Percentiles rank a stretch among this genome's conserved stretches.
These are phyloP conservation scores for Notarius quadriscutis DNA, from an alignment of 2,113 vertebrate genomes.

Conservation along the genomic window DNA sequence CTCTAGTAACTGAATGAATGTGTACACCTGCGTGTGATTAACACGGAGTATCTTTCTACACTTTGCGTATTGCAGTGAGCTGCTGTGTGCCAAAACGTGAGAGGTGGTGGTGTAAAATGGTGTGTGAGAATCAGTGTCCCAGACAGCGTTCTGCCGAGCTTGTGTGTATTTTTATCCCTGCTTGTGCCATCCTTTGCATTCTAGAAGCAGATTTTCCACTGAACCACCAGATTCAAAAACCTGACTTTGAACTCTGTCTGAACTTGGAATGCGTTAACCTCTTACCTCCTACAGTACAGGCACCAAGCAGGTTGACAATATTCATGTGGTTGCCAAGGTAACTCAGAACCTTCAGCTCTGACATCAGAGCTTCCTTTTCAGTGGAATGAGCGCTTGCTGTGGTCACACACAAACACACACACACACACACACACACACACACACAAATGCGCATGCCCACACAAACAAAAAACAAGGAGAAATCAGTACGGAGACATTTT, in stretches of 20 bases:
- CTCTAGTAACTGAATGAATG: not conserved
- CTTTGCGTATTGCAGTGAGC: not conserved
- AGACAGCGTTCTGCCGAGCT: too few species aligned
- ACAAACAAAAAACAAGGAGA: not conserved
- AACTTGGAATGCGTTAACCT: not conserved
- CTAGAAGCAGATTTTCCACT: not conserved
- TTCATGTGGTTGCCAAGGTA: slow-evolving; percentile 98
- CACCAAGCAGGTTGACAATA: slow-evolving; percentile 97
- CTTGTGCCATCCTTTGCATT: not conserved
- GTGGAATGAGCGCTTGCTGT: slow-evolving; percentile 65
- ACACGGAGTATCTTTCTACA: not conserved
- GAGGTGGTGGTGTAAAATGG: not conserved
- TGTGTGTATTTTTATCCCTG: not conserved
- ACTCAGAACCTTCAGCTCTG: slow-evolving; percentile 96
- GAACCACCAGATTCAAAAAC: not conserved
- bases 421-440: slow-evolving; percentile 23
- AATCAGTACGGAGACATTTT: slow-evolving; percentile 7
- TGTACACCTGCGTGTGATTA: not conserved
- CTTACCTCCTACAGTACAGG: slow-evolving; percentile 93
- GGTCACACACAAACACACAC: slow-evolving; percentile 15
- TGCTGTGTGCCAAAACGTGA: not conserved
- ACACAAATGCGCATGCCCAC: not conserved
- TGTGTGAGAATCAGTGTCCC: not conserved
- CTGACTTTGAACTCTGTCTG: slow-evolving; percentile 18
- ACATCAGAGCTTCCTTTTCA: slow-evolving; percentile 66